Base-by-base conservation (phyloP, 2,113 vertebrate species). In the Callopanchax toddi region DNA sequence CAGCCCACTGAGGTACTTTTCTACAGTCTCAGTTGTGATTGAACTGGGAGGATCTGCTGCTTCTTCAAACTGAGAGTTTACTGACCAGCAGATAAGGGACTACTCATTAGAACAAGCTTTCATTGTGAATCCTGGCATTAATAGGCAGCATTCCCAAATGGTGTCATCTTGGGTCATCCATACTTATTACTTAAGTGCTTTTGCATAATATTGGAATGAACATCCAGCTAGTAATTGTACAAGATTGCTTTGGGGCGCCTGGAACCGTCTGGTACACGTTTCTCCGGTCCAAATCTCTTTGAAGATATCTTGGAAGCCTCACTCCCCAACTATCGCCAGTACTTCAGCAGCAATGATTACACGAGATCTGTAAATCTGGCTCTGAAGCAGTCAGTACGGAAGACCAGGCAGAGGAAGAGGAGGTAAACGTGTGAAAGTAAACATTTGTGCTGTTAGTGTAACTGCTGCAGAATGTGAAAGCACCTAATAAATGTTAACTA, bases 221-320 rank as follows among this genome's bases (percentile, higher is more conserved):
- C 25, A 25, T 45, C 29, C 54, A 23, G 11, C 32, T 6, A 42
- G 12, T 78, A 63, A 77, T 67, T 26, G 68, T 65, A 9, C 32
- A 37, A 66, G 40, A 51, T 60, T 46, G 43, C 76, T 62, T 50
- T 60, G 49, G 77, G 29, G 67, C 59, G 65, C 43, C 53, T 59
- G 74, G 62, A 71, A 49, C 48, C 53, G 49, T 63, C 60, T 65
- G 71, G 49, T 71, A 17, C 67, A 51, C 21, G 54, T 66, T 74
- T 75, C 53, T 79, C 63, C 43, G 46, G 48, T 80, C 67, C 62
- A 61, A 40, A 75, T 56, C 9, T 46, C 74, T 81, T 80, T 84
- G 78, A 83, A 74, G 70, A 82, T 71, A 44, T 61, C 58, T 72
- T 57, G 61, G 73, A 82, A 57, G 66, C 66, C 50, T 69, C 60